Conservation (phyloP, 2,797 vertebrate species). For the Enteromius mattozi region DNA sequence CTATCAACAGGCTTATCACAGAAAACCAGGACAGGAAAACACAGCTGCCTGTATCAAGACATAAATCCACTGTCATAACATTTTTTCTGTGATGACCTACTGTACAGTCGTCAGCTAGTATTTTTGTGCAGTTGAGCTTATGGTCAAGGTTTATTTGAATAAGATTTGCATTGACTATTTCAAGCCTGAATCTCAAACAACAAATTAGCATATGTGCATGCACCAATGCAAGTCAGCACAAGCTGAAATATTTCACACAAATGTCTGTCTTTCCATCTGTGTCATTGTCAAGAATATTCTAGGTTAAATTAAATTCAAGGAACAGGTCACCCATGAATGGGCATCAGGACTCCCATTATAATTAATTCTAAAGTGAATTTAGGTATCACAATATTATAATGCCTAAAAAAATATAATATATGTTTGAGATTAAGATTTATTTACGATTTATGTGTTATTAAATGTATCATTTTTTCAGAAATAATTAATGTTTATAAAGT, state of each 20-base stretch:
- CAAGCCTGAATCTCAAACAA: conserved; percentile 43
- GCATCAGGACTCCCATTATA: neutral
- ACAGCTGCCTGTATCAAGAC: neutral
- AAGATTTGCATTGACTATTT: conserved; percentile 68
- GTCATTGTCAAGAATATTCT: neutral
- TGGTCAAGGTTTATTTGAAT: conserved; percentile 67
- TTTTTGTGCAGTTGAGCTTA: conserved; percentile 1
- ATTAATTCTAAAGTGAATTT: neutral
- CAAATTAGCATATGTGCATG: conserved; percentile 48
- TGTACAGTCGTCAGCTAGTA: conserved; percentile 5
- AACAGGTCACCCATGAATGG: neutral
- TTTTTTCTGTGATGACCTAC: conserved; percentile 13
- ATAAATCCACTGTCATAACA: neutral
- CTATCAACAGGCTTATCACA: conserved; percentile 26
- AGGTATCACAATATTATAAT: neutral
- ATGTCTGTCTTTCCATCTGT: neutral
- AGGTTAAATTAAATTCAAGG: neutral
- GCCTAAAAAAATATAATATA: too few species aligned
- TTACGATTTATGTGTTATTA: too few species aligned
- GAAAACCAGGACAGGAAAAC: conserved; percentile 19
- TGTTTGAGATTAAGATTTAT: neutral
- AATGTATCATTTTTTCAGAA: neutral
- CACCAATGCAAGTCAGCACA: neutral
- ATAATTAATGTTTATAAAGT: neutral
- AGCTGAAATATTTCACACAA: conserved; percentile 3